Evolutionary conservation across 2,888 invertebrate genomes (phyloP).

Genomic region (Callimorpha dominula): DNA sequence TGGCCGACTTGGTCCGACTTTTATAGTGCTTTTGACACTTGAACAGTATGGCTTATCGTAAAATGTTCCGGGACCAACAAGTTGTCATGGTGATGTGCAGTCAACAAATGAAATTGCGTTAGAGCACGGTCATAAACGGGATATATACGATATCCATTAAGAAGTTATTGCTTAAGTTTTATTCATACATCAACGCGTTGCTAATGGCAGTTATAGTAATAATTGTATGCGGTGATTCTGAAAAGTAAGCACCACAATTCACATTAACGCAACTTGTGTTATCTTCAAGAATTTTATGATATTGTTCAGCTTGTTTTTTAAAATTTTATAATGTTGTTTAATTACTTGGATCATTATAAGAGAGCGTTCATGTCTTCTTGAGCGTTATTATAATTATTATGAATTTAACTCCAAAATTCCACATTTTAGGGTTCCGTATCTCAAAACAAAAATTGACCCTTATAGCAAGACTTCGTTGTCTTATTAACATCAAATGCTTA

Average conservation of each 20-base stretch:
- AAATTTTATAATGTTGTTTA: too few species aligned
- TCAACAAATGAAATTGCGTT: conserved; percentile 54
- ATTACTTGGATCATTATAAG: too few species aligned
- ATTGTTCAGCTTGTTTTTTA: not conserved
- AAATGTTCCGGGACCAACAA: conserved; percentile 52
- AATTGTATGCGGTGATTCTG: not conserved
- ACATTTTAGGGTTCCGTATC: too few species aligned
- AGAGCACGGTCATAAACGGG: conserved; percentile 6
- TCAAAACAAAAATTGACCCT: too few species aligned
- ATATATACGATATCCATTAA: conserved; percentile 19
- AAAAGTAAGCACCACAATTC: not conserved
- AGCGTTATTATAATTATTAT: too few species aligned
- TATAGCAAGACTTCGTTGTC: too few species aligned
- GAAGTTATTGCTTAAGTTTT: conserved; percentile 22
- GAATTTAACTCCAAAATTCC: too few species aligned
- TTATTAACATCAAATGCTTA: too few species aligned
- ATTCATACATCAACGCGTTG: not conserved
- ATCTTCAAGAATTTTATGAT: not conserved
- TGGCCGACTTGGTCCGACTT: conserved; percentile 28
- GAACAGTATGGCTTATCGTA: conserved; percentile 58
- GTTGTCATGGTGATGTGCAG: conserved; percentile 61
- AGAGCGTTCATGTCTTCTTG: too few species aligned
- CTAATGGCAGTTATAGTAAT: not conserved
- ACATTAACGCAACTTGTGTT: not conserved
- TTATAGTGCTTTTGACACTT: conserved; percentile 61